phyloP scores from a whole-genome alignment of 2,888 invertebrate genomes.

The Hydraecia micacea region DNA sequence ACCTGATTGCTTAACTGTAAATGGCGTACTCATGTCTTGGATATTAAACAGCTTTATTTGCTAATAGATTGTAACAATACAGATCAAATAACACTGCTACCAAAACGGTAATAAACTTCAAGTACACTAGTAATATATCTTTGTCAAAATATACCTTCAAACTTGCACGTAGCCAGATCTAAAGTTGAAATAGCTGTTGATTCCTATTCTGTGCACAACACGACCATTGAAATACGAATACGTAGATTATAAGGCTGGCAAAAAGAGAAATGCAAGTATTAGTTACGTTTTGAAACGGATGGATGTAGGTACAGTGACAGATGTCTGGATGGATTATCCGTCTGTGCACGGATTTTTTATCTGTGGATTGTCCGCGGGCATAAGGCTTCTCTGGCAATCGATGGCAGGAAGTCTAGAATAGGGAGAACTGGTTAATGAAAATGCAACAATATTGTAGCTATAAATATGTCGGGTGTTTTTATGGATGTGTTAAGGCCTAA shows the following conservation, averaged over 20 bases:
- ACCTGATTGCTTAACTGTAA: slow-evolving; percentile 1
- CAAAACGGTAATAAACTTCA: slow-evolving; percentile 27
- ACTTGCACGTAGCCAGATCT: slow-evolving; percentile 1
- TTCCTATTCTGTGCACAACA: slow-evolving; percentile 18
- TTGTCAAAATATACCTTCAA: slow-evolving; percentile 26
- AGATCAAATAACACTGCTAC: slow-evolving; percentile 10
- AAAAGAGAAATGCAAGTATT: slow-evolving; percentile 18
- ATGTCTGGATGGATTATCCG: slow-evolving; percentile 50
- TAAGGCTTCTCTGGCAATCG: slow-evolving; percentile 52
- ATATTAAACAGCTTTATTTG: slow-evolving; percentile 2
- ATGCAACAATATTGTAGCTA: slow-evolving; percentile 32
- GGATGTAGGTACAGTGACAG: slow-evolving; percentile 27
- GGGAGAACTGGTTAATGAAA: slow-evolving; percentile 37
- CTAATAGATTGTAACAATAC: slow-evolving; percentile 16
- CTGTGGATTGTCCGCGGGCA: slow-evolving; percentile 48
- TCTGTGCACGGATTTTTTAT: slow-evolving; percentile 50
- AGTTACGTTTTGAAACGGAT: slow-evolving; percentile 22
- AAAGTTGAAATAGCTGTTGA: slow-evolving; percentile 42
- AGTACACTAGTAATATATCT: slow-evolving; percentile 17
- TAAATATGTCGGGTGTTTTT: slow-evolving; percentile 10
- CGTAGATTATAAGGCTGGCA: slow-evolving; percentile 6
- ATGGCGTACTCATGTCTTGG: not conserved
- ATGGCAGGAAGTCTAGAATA: slow-evolving; percentile 43
- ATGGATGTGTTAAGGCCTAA: not conserved
- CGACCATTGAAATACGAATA: slow-evolving; percentile 13